These are phyloP conservation scores for Leptobrachium ailaonicum DNA, from an alignment of 2,113 vertebrate species.

Conservation along the genomic window DNA sequence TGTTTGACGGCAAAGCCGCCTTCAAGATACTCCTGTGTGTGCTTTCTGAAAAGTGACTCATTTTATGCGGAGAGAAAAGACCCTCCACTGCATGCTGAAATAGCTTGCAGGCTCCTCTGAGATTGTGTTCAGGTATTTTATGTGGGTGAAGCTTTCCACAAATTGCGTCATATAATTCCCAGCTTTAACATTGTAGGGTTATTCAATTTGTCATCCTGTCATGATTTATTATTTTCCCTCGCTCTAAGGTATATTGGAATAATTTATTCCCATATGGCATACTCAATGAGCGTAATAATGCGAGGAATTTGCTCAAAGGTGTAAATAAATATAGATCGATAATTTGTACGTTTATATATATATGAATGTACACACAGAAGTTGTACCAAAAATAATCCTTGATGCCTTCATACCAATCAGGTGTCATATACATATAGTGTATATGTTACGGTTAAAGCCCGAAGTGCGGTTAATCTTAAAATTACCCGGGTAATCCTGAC, in stretches of 20 bases:
- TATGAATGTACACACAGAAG: too few species aligned
- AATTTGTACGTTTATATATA: too few species aligned
- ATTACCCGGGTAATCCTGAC: too few species aligned
- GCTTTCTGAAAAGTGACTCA: constrained; percentile 27
- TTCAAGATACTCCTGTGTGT: neutral
- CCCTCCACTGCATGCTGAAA: constrained; percentile 8
- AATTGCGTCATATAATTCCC: constrained; percentile 35
- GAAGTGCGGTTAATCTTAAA: too few species aligned
- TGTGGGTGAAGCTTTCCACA: constrained; percentile 43
- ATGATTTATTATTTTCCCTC: constrained; percentile 1
- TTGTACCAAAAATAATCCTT: too few species aligned
- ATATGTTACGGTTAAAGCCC: too few species aligned
- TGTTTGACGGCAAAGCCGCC: constrained; percentile 1
- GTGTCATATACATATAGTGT: too few species aligned
- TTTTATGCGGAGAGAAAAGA: neutral
- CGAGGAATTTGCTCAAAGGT: too few species aligned
- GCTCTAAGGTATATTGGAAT: constrained; percentile 22
- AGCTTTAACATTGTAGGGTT: constrained; percentile 11
- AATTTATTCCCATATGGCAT: neutral
- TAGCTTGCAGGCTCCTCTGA: constrained; percentile 16
- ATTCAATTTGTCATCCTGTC: constrained; percentile 45
- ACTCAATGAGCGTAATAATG: neutral
- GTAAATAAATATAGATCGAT: too few species aligned
- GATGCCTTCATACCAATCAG: too few species aligned
- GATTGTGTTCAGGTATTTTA: constrained; percentile 19